Evolutionary conservation across 2,797 vertebrate genomes (phyloP), one percentile per base, ranked within the genome.

Genomic region (Parauchenoglanis ngamensis): DNA sequence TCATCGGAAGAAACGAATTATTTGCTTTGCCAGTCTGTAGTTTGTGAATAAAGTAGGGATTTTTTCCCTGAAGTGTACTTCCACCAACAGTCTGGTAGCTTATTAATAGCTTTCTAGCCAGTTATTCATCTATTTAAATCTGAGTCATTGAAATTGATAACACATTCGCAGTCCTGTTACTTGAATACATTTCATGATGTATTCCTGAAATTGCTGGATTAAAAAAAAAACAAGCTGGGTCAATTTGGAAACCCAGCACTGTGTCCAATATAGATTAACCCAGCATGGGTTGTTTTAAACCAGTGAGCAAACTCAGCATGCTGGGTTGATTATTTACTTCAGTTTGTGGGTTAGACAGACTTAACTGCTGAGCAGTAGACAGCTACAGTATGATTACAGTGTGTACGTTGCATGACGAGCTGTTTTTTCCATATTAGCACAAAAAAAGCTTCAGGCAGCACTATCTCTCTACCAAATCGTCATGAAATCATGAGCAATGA

Each of bases 81-180:
- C n/a, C 57, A 65, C 11, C 84, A 77, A 65, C 40, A 73, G 40
- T 44, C 28, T 31, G 8, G 21, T 21, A 35, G 19, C 21, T 67
- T 68, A 54, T 78, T 78, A 75, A 49, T n/a, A 78, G 76, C 40
- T 61, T 59, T 59, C 28, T 35, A 79, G 28, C 28, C 31, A n/a
- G 65, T 68, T 57, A 83, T 52, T 83, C 49, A 56, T 70, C 21
- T 21, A 84, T 75, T 61, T 75, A 59, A 61, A 73, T 57, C 67
- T 73, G 31, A 84, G 52, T 73, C 68, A 73, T 1, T 40, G 40
- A 40, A 44, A 56, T 84, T 46, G 83, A 73, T 84, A 75, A 84
- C 4, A 46, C 23, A 44, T 76, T 44, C 19, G 25, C 35, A 44
- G 25, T 49, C 11, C 28, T 52, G 40, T 52, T 49, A 73, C 57